Evolutionary conservation across 1,140 invertebrate species (phyloP), one percentile per base, ranked within the genome.

Genomic region (Apis dorsata): DNA sequence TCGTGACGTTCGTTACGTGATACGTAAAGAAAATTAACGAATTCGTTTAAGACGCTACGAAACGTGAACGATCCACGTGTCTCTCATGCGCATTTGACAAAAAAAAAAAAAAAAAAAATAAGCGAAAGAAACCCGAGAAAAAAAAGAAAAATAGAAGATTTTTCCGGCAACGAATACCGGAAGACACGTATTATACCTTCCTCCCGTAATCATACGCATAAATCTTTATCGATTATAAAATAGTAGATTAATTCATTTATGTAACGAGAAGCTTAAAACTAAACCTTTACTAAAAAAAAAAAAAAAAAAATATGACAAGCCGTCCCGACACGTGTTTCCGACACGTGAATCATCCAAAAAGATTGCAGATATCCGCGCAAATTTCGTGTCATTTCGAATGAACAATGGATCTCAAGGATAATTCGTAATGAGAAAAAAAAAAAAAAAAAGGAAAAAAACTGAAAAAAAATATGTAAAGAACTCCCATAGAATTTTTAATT

Each of bases 61-160:
- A 49, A 62, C 8, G n/a, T 51, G 17, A 19, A 1, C 10, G 1
- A 19, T 24, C 69, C 1, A 17, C 49, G 1, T 21, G 34, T 66
- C 1, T 49, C 2, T 28, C 12, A 7, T 63, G 3, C 0, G 1
- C 28, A 2, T 49, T 49, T 1, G 34, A 34, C 9, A 0, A 21
- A 4, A 44, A 11, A 9, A 44, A 34, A 34, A 34, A 34, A 34
- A 44, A 44, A 44, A 44, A 44, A 44, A 44, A 44, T 44, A 44
- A 44, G 34, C 34, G 34, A 44, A 0, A 44, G 34, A 44, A 44
- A 34, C 34, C 3, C 34, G 2, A 34, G 34, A 34, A 44, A 44
- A 44, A 44, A 44, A 44, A 44, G 2, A 44, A 44, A 3, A 7
- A 7, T 4, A 44, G 34, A 44, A 44, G 34, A 44, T 44, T 44